Conservation (phyloP, 2,888 invertebrate genomes). For the Bellardia pandia region DNA sequence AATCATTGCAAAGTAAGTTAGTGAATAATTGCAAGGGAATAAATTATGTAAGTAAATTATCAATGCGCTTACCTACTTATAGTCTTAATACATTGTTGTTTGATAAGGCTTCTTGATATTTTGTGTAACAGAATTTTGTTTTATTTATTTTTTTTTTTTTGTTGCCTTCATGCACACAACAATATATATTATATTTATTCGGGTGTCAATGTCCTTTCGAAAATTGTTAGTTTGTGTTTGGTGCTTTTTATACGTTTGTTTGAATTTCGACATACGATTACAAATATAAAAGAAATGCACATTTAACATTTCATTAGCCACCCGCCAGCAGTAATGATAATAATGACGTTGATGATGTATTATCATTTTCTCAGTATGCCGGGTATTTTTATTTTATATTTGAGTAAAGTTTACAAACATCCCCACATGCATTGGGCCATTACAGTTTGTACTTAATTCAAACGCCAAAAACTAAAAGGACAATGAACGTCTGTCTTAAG, state of each 20-base stretch:
- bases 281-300: slow-evolving; percentile 54
- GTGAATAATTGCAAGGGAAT: too few relatives aligned
- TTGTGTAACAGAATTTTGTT: slow-evolving; percentile 46
- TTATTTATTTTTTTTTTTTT: neutral
- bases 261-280: slow-evolving; percentile 43
- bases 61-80: neutral
- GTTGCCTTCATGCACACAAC: neutral
- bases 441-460: slow-evolving; percentile 43
- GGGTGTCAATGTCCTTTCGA: slow-evolving; percentile 69
- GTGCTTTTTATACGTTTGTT: slow-evolving; percentile 16
- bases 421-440: slow-evolving; percentile 26
- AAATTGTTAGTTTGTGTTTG: slow-evolving; percentile 44
- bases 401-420: slow-evolving; percentile 36
- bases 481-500: slow-evolving; percentile 66
- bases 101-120: slow-evolving; percentile 62
- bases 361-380: slow-evolving; percentile 43
- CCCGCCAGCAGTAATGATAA: slow-evolving; percentile 56
- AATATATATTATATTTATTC: slow-evolving; percentile 34
- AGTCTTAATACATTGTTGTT: neutral
- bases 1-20: too few relatives aligned
- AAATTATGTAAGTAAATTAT: neutral
- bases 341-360: slow-evolving; percentile 49
- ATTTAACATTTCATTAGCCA: slow-evolving; percentile 69
- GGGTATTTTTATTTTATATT: slow-evolving; percentile 36
- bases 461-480: slow-evolving; percentile 57